These are phyloP conservation scores for Synergus itoensis DNA, from an alignment of 2,888 invertebrate genomes.

Conservation along the genomic window DNA sequence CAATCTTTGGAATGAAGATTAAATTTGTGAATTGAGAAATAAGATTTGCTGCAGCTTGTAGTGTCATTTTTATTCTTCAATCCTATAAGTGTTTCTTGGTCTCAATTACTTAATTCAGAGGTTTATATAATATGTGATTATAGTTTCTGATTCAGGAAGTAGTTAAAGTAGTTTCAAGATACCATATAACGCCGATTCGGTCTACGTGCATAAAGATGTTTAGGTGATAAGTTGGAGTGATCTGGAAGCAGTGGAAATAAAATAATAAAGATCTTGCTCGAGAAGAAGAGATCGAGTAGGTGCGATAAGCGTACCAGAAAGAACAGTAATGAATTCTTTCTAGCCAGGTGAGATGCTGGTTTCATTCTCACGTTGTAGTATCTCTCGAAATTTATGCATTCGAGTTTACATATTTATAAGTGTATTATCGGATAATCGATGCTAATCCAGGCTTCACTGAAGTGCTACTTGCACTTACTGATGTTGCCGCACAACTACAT, in stretches of 20 bases:
- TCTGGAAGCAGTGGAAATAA: slow-evolving; percentile 16
- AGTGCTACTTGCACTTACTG: neutral
- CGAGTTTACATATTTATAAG: slow-evolving; percentile 57
- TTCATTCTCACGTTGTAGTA: slow-evolving; percentile 31
- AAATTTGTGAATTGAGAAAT: slow-evolving; percentile 1
- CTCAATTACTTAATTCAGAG: too few species aligned
- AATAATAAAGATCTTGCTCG: slow-evolving; percentile 23
- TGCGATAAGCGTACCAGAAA: slow-evolving; percentile 38
- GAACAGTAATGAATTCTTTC: slow-evolving; percentile 40
- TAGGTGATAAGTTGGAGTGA: neutral
- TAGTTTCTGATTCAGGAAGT: too few species aligned
- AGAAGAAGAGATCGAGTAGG: slow-evolving; percentile 29
- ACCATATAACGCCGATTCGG: neutral
- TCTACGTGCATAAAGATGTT: neutral
- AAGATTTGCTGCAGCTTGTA: neutral
- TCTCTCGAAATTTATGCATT: slow-evolving; percentile 50
- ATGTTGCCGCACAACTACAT: neutral
- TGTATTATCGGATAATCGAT: slow-evolving; percentile 50
- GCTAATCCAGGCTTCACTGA: slow-evolving; percentile 31
- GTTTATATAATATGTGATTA: too few species aligned
- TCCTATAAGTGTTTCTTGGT: too few species aligned
- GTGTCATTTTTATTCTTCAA: too few species aligned
- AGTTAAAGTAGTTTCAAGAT: too few species aligned
- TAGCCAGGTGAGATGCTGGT: slow-evolving; percentile 26
- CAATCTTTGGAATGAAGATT: slow-evolving; percentile 1